Percentiles rank a stretch among this genome's conserved stretches.
These are phyloP conservation scores for Odiellus spinosus DNA, from an alignment of 2,888 invertebrate species.

Conservation along the genomic window DNA sequence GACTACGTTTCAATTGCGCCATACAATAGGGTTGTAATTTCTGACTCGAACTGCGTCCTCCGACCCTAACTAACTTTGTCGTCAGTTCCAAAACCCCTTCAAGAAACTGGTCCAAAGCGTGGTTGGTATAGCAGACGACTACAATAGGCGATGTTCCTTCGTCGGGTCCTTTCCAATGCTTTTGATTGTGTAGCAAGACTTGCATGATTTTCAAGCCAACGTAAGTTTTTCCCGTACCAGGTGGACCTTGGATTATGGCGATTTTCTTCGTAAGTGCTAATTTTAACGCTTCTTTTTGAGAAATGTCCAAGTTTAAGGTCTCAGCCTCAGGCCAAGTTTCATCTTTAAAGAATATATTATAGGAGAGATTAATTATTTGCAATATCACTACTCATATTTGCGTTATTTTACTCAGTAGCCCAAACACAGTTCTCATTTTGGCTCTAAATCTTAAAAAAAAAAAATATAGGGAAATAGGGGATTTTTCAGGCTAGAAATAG, in stretches of 20 bases:
- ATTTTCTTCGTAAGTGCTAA: neutral
- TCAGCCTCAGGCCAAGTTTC: neutral
- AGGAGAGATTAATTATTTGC: too few relatives aligned
- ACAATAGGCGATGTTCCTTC: slow-evolving; percentile 40
- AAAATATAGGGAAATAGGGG: too few relatives aligned
- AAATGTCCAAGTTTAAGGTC: neutral
- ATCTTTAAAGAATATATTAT: too few relatives aligned
- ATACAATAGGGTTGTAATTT: too few relatives aligned
- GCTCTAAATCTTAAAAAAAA: too few relatives aligned
- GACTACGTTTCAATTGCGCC: too few relatives aligned
- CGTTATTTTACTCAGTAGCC: too few relatives aligned
- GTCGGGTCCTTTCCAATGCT: too few relatives aligned
- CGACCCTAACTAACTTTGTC: neutral
- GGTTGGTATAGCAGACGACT: slow-evolving; percentile 67
- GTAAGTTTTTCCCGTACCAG: slow-evolving; percentile 73
- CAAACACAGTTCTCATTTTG: too few relatives aligned
- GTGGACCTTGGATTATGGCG: slow-evolving; percentile 44
- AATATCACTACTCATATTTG: too few relatives aligned
- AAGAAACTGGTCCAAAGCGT: slow-evolving; percentile 70
- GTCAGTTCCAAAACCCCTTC: slow-evolving; percentile 28
- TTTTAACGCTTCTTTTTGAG: neutral
- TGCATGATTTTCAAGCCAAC: slow-evolving; percentile 54
- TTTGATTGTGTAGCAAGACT: too few relatives aligned
- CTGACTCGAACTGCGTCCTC: neutral
- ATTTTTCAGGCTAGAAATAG: too few relatives aligned